Evolutionary conservation across 1,140 invertebrate genomes (phyloP).

Genomic region (Asbolus verrucosus): DNA sequence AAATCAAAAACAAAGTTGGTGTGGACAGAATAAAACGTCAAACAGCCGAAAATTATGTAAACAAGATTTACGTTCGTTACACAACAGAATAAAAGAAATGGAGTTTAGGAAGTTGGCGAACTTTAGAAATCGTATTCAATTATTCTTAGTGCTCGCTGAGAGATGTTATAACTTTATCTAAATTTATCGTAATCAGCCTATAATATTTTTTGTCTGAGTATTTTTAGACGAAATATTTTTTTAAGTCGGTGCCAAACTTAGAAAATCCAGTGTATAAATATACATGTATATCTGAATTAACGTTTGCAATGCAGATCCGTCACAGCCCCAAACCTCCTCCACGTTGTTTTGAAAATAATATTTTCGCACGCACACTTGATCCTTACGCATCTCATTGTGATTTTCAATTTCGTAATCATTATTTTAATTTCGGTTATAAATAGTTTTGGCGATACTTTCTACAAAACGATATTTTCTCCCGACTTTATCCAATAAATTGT

Average conservation of each 20-base stretch:
- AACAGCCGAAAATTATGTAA: slow-evolving; percentile 10
- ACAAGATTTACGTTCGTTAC: no score
- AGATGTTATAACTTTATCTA: no score
- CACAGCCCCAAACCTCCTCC: slow-evolving; percentile 12
- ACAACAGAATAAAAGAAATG: no score
- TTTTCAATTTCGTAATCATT: slow-evolving; percentile 19
- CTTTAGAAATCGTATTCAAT: no score
- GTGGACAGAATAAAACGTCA: slow-evolving; percentile 14
- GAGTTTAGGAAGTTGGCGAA: no score
- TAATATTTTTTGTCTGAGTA: slow-evolving; percentile 36
- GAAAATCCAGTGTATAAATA: slow-evolving; percentile 29
- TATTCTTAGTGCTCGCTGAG: no score
- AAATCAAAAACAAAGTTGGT: slow-evolving; percentile 28
- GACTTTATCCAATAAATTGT: slow-evolving; percentile 23
- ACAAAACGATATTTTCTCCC: slow-evolving; percentile 29
- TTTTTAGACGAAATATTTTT: slow-evolving; percentile 30
- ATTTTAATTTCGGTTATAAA: slow-evolving; percentile 21
- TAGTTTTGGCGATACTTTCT: background rate
- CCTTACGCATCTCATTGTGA: slow-evolving; percentile 25
- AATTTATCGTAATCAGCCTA: slow-evolving; percentile 28
- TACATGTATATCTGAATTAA: slow-evolving; percentile 36
- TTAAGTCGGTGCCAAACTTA: slow-evolving; percentile 31
- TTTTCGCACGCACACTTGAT: slow-evolving; percentile 8
- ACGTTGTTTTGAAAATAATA: slow-evolving; percentile 28
- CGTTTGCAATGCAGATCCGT: background rate